Conservation (phyloP, 2,113 vertebrate genomes). For the Zingel zingel region DNA sequence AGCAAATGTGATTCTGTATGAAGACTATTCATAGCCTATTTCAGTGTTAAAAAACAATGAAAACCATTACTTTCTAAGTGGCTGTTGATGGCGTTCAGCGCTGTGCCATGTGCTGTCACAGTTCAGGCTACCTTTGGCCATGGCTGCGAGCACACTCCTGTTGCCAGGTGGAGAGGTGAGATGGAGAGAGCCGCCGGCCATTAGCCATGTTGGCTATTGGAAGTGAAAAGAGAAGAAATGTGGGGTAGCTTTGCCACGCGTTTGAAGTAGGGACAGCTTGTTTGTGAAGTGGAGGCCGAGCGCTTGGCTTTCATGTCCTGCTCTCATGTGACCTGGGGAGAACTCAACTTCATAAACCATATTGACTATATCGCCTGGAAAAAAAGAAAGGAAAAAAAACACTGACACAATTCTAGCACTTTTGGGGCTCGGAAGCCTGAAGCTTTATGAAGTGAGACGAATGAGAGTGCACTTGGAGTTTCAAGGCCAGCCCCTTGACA, state of each 20-base stretch:
- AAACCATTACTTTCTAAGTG: background rate
- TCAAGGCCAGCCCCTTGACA: slow-evolving; percentile 59
- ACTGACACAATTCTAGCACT: slow-evolving; percentile 68
- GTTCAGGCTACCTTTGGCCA: slow-evolving; percentile 73
- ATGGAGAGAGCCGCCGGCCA: slow-evolving; percentile 69
- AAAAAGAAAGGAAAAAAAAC: slow-evolving; percentile 40
- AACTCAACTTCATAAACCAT: slow-evolving; percentile 77
- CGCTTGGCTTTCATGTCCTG: slow-evolving; percentile 76
- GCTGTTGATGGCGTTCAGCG: background rate
- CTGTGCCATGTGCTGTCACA: slow-evolving; percentile 50
- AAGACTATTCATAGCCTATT: background rate
- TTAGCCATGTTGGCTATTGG: slow-evolving; percentile 75
- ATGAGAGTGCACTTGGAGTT: slow-evolving; percentile 59
- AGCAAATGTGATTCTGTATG: background rate
- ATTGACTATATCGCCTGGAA: slow-evolving; percentile 64
- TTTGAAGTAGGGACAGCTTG: slow-evolving; percentile 81
- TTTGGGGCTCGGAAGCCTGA: slow-evolving; percentile 55
- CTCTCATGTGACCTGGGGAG: slow-evolving; percentile 74
- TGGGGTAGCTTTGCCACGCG: slow-evolving; percentile 70
- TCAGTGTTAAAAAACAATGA: background rate
- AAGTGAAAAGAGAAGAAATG: slow-evolving; percentile 72
- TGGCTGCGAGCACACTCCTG: slow-evolving; percentile 48
- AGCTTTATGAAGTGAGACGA: slow-evolving; percentile 74
- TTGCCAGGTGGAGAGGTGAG: slow-evolving; percentile 73
- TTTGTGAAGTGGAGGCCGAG: slow-evolving; percentile 78